Evolutionary conservation across 1,140 invertebrate genomes (phyloP).

Genomic region (Ceratina australensis): DNA sequence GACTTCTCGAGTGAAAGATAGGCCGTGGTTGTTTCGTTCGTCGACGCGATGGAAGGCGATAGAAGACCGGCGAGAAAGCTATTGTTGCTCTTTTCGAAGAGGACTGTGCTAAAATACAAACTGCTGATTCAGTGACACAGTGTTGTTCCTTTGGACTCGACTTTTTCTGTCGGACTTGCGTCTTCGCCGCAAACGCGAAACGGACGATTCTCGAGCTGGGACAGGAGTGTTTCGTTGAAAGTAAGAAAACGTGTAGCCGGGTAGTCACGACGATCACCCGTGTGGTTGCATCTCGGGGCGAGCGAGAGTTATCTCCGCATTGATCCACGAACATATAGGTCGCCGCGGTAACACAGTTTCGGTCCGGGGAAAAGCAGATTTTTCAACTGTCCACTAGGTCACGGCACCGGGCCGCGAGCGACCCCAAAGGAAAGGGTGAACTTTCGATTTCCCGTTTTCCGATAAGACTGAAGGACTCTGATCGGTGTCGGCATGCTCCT

Average conservation of each 20-base stretch:
- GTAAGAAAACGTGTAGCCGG: not conserved
- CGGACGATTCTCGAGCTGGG: not conserved
- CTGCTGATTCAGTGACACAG: slow-evolving; percentile 56
- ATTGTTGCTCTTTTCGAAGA: slow-evolving; percentile 59
- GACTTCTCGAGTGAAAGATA: not conserved
- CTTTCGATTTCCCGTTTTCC: not conserved
- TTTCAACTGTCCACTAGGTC: not conserved
- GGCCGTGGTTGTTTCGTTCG: not conserved
- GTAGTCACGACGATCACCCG: slow-evolving; percentile 25
- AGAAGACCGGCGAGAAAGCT: slow-evolving; percentile 57
- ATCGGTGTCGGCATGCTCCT: not conserved
- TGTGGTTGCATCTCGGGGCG: slow-evolving; percentile 25
- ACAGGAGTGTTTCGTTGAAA: not conserved
- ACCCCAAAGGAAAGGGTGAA: not conserved
- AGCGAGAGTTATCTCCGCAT: slow-evolving; percentile 53
- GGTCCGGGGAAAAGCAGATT: not conserved
- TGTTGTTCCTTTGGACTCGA: not conserved
- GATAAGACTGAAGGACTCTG: slow-evolving; percentile 16
- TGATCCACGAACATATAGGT: slow-evolving; percentile 53
- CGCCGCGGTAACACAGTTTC: slow-evolving; percentile 25
- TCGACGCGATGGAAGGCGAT: slow-evolving; percentile 58
- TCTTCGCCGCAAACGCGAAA: not conserved
- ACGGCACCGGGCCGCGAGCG: not conserved
- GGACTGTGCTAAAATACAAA: slow-evolving; percentile 62
- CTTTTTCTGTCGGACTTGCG: not conserved